These are phyloP conservation scores for Apus apus DNA, from an alignment of 2,113 vertebrate species.

Conservation along the genomic window DNA sequence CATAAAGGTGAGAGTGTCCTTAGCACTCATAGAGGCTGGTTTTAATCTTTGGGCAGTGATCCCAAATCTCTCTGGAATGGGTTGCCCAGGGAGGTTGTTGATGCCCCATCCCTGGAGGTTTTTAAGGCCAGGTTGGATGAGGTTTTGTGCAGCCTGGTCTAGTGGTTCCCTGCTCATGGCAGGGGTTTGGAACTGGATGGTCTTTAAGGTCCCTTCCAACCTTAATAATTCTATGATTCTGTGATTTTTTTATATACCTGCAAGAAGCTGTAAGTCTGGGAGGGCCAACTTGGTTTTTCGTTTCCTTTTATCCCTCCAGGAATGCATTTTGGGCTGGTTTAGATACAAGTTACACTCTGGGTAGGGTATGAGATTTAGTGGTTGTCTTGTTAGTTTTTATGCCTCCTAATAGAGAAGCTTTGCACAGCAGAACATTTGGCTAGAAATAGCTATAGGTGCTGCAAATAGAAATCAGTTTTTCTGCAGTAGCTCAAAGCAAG, in stretches of 20 bases:
- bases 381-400: constrained; percentile 20
- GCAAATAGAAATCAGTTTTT: neutral
- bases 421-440: neutral
- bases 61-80: neutral
- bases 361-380: neutral
- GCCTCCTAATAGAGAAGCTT: neutral
- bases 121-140: no score
- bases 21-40: neutral
- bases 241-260: neutral
- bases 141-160: no score
- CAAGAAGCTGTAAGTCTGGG: neutral
- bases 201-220: no score
- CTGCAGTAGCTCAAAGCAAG: neutral
- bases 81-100: no score
- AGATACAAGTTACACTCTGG: neutral
- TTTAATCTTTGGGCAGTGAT: neutral
- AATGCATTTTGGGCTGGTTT: neutral
- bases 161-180: no score
- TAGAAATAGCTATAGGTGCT: constrained; percentile 26
- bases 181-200: no score
- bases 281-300: neutral
- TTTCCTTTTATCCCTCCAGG: constrained; percentile 12
- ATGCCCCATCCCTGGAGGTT: no score
- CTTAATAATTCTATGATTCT: no score
- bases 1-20: constrained; percentile 88